phyloP scores from a whole-genome alignment of 2,113 vertebrate genomes.

The Tor tambroides region DNA sequence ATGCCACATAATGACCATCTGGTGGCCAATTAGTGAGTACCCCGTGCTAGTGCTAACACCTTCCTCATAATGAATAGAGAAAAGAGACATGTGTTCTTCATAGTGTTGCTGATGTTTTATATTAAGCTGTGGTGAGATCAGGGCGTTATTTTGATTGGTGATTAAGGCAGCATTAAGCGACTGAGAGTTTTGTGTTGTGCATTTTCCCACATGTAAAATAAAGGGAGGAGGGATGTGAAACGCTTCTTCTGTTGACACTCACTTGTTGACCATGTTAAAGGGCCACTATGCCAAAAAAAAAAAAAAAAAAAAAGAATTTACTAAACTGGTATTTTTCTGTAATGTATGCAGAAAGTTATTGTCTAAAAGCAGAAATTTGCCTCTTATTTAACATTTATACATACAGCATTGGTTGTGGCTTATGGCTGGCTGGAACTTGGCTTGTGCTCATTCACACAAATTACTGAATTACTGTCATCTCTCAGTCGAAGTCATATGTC shows the following conservation, averaged over 20 bases:
- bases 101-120: slow-evolving; percentile 54
- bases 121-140: slow-evolving; percentile 48
- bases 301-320: neutral
- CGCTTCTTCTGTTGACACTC: neutral
- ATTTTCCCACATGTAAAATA: slow-evolving; percentile 45
- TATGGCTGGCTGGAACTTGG: neutral
- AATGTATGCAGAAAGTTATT: neutral
- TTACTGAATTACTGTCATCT: slow-evolving; percentile 27
- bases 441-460: slow-evolving; percentile 1
- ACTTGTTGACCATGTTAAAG: slow-evolving; percentile 4
- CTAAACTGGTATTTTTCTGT: neutral
- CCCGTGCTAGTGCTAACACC: slow-evolving; percentile 66
- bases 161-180: slow-evolving; percentile 41
- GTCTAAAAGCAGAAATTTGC: neutral
- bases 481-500: slow-evolving; percentile 8
- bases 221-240: slow-evolving; percentile 1
- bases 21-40: slow-evolving; percentile 64
- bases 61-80: slow-evolving; percentile 65
- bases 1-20: slow-evolving; percentile 68
- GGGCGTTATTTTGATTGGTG: slow-evolving; percentile 23
- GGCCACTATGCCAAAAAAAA: neutral
- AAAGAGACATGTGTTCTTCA: slow-evolving; percentile 58
- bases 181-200: slow-evolving; percentile 14
- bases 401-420: neutral
- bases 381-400: neutral